Base-by-base conservation (phyloP, 2,888 invertebrate genomes). In the Coremacera marginata region DNA sequence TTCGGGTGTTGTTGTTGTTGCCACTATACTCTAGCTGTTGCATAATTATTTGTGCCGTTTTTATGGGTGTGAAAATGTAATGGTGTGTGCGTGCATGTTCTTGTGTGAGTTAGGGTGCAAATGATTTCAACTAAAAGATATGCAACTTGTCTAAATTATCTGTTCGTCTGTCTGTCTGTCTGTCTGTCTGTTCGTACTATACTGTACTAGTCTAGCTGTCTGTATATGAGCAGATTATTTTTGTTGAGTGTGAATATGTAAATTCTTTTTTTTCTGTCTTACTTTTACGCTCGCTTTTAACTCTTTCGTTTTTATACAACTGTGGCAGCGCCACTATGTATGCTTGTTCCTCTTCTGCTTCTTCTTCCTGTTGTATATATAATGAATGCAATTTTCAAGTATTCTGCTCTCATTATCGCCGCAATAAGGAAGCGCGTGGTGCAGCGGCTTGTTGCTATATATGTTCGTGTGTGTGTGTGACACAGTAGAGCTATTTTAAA, bases 371-470 rank as follows among this genome's bases (percentile, higher is more conserved):
- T 62, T 80, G 80, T 81, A 84, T 88, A 88, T 81, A 84, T 88
- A 88, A 88, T 88, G 87, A 88, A 87, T 86, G 87, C 87, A 85
- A 86, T 86, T 86, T 86, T 84, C 83, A 82, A 83, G 82, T 84
- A 83, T 81, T 83, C 82, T 82, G 83, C 83, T 81, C 84, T 84
- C 84, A 84, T 84, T 84, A 84, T 83, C 84, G 83, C 83, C 81
- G 79, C 81, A 74, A 83, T 82, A 82, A 82, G 82, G 82, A 82
- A 79, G 78, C 78, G 75, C 76, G 75, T 70, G 62, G 25, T 67
- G 62, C 68, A 51, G 60, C 25, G 25, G 31, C 51, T 14, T 19
- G 25, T 16, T 19, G 8, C 55, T 25, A 3, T 74, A 52, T 74
- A 52, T 27, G 31, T 63, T 60, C 4, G 25, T 27, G 25, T 75